phyloP scores from a whole-genome alignment of 1,140 invertebrate genomes.

The Drosophila subobscura region DNA sequence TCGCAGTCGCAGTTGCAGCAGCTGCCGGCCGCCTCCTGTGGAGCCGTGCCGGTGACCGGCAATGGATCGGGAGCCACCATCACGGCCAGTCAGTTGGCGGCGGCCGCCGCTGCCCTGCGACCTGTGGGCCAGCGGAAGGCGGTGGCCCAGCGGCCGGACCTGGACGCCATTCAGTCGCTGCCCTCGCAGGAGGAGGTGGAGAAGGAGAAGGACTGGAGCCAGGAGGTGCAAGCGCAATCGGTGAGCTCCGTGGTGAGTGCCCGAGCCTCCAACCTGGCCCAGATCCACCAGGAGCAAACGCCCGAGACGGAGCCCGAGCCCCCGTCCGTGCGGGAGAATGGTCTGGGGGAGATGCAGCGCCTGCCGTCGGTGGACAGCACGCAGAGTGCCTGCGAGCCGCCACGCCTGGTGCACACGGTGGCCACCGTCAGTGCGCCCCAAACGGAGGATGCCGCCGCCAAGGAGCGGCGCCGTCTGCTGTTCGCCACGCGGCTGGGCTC shows the following conservation, averaged over 20 bases:
- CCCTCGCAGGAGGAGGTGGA: slow-evolving; percentile 63
- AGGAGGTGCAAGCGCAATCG: slow-evolving; percentile 69
- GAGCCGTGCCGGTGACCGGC: too few species aligned
- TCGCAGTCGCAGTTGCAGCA: neutral
- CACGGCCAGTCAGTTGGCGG: slow-evolving; percentile 62
- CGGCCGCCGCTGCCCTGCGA: slow-evolving; percentile 60
- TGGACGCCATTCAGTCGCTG: slow-evolving; percentile 78
- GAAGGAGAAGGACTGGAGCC: slow-evolving; percentile 65
- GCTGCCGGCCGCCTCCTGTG: too few species aligned
- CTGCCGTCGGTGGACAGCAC: slow-evolving; percentile 70
- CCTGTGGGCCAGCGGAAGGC: slow-evolving; percentile 55
- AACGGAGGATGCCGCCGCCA: slow-evolving; percentile 53
- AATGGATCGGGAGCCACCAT: slow-evolving; percentile 38
- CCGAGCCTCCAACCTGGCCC: slow-evolving; percentile 58
- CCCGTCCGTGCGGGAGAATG: slow-evolving; percentile 33
- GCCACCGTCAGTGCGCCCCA: slow-evolving; percentile 59
- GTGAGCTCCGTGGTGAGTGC: slow-evolving; percentile 58
- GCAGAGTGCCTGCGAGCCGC: slow-evolving; percentile 69
- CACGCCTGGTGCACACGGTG: slow-evolving; percentile 65
- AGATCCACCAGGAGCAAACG: slow-evolving; percentile 29
- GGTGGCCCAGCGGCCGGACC: slow-evolving; percentile 56
- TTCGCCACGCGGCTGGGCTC: slow-evolving; percentile 84
- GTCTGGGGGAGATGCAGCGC: slow-evolving; percentile 54
- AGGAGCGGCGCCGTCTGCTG: slow-evolving; percentile 81
- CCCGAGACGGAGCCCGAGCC: too few species aligned